phyloP scores from a whole-genome alignment of 2,113 vertebrate species.

The Larimichthys crocea region DNA sequence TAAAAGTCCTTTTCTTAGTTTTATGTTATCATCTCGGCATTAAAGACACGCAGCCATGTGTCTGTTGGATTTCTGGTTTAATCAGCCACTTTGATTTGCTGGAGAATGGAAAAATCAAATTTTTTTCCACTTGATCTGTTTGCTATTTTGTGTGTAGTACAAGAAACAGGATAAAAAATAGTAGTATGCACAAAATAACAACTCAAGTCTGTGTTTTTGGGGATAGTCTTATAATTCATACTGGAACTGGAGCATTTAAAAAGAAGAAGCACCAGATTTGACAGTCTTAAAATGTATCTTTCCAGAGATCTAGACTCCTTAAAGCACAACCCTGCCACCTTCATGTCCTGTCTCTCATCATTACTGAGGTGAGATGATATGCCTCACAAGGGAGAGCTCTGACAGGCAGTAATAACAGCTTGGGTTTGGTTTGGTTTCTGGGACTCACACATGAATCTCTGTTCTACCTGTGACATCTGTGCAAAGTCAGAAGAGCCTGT shows the following conservation, averaged over 20 bases:
- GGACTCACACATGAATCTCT: conserved; percentile 57
- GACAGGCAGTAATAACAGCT: conserved; percentile 57
- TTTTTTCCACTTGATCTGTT: not conserved
- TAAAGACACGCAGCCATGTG: not conserved
- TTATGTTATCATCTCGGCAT: not conserved
- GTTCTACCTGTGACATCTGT: conserved; percentile 56
- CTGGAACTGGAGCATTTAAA: not conserved
- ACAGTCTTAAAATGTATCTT: not conserved
- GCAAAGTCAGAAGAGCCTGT: conserved; percentile 58
- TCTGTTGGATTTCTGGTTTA: not conserved
- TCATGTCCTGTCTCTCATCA: conserved; percentile 47
- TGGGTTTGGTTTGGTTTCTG: conserved; percentile 42
- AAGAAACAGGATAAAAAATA: not conserved
- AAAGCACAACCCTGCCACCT: conserved; percentile 34
- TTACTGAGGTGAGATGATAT: conserved; percentile 65
- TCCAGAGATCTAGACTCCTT: conserved; percentile 42
- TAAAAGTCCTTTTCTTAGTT: conserved; percentile 14
- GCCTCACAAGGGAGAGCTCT: conserved; percentile 41
- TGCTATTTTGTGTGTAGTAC: not conserved
- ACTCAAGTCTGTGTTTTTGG: not conserved
- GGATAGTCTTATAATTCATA: not conserved
- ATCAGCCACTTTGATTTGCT: conserved; percentile 13
- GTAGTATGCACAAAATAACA: not conserved
- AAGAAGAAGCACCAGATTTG: conserved; percentile 1
- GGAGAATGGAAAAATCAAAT: not conserved